Conservation (phyloP, 2,888 invertebrate species). For the Drosophila lutescens region DNA sequence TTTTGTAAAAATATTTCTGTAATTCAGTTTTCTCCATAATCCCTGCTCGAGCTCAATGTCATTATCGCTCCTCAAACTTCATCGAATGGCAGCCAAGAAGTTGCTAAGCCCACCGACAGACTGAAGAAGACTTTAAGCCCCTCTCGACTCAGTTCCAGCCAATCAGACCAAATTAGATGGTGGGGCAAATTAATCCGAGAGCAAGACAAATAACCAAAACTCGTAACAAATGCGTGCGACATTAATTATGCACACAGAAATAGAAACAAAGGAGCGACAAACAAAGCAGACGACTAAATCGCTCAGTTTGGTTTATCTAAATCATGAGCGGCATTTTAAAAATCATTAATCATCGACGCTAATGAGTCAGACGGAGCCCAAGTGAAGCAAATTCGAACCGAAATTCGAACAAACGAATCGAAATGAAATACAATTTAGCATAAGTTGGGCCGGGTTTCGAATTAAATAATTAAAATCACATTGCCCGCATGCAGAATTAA, state of each 20-base stretch:
- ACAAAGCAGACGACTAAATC: constrained; percentile 55
- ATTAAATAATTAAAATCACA: constrained; percentile 75
- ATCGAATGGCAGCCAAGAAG: constrained; percentile 25
- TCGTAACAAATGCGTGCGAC: constrained; percentile 49
- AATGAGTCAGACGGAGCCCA: constrained; percentile 53
- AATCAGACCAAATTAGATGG: constrained; percentile 67
- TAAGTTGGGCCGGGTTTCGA: constrained; percentile 66
- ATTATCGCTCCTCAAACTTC: constrained; percentile 31
- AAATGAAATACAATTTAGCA: constrained; percentile 59
- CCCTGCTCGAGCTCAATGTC: constrained; percentile 17
- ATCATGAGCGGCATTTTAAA: constrained; percentile 65
- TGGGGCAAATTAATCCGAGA: constrained; percentile 61
- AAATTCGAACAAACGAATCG: constrained; percentile 9
- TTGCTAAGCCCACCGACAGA: constrained; percentile 29
- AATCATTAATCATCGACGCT: constrained; percentile 62
- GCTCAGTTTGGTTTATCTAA: constrained; percentile 50
- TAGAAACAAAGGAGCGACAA: constrained; percentile 25
- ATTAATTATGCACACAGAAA: constrained; percentile 66
- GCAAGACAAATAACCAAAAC: constrained; percentile 43
- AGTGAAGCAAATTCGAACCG: constrained; percentile 15
- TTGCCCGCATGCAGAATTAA: constrained; percentile 58
- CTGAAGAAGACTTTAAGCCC: constrained; percentile 29
- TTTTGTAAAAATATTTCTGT: constrained; percentile 4
- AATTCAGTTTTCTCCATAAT: constrained; percentile 12
- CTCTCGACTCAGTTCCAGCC: constrained; percentile 34